Evolutionary conservation across 2,113 vertebrate species (phyloP).

Genomic region (Cololabis saira): DNA sequence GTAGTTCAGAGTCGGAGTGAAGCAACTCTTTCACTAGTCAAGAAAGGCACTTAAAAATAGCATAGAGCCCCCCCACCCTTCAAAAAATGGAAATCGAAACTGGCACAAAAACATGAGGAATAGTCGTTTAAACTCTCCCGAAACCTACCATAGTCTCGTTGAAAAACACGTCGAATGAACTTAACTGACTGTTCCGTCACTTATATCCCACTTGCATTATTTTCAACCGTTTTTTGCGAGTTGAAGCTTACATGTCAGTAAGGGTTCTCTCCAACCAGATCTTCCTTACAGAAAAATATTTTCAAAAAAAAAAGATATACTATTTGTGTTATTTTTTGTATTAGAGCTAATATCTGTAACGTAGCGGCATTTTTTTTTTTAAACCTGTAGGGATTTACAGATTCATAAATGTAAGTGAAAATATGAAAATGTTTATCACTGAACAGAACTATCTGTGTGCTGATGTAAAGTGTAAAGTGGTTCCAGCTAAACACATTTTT

Average conservation of each 20-base stretch:
- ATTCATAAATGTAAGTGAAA: not conserved
- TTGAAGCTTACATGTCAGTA: not conserved
- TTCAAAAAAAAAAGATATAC: too few species aligned
- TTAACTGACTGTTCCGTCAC: not conserved
- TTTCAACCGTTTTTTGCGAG: not conserved
- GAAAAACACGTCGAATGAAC: too few species aligned
- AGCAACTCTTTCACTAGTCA: conserved; percentile 20
- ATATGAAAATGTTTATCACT: too few species aligned
- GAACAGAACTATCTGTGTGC: too few species aligned
- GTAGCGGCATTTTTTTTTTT: not conserved
- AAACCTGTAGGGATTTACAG: not conserved
- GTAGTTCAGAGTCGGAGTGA: conserved; percentile 2
- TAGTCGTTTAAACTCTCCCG: too few species aligned
- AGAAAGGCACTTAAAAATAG: conserved; percentile 62
- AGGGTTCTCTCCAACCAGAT: not conserved
- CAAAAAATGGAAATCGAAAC: too few species aligned
- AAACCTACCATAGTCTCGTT: too few species aligned
- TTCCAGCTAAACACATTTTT: too few species aligned
- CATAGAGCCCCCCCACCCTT: not conserved
- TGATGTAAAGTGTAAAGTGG: too few species aligned
- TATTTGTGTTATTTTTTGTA: too few species aligned
- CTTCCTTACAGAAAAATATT: too few species aligned
- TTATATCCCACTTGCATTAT: not conserved
- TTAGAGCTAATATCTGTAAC: not conserved
- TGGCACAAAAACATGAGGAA: too few species aligned